Evolutionary conservation across 2,113 vertebrate species (phyloP).

Genomic region (Paedocypris sp.): DNA sequence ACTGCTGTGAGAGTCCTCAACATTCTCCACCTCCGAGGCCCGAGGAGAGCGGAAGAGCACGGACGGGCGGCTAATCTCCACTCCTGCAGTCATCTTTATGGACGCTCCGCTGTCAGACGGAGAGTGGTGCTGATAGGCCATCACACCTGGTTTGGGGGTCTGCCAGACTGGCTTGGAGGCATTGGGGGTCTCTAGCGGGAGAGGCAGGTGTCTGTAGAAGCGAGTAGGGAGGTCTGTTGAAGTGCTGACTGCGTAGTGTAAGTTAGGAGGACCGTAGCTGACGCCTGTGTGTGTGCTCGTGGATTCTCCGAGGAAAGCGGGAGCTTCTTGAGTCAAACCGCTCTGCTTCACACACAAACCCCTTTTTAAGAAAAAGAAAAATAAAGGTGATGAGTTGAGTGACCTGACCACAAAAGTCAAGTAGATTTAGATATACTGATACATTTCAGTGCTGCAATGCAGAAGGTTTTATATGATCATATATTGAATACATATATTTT

Average conservation of each 20-base stretch:
- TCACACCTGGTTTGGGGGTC: slow-evolving; percentile 53
- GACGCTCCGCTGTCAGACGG: slow-evolving; percentile 54
- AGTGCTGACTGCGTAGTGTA: slow-evolving; percentile 76
- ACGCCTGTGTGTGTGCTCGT: slow-evolving; percentile 41
- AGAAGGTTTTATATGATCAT: too few species aligned
- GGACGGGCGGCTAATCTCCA: slow-evolving; percentile 32
- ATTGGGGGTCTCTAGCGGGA: slow-evolving; percentile 59
- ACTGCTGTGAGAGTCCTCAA: slow-evolving; percentile 55
- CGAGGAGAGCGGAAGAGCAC: slow-evolving; percentile 48
- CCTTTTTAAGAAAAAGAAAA: slow-evolving; percentile 42
- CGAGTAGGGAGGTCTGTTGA: slow-evolving; percentile 69
- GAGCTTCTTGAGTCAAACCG: slow-evolving; percentile 51
- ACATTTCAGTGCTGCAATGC: too few species aligned
- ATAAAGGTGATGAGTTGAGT: neutral
- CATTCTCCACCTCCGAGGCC: slow-evolving; percentile 71
- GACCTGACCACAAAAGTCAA: too few species aligned
- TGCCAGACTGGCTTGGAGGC: slow-evolving; percentile 37
- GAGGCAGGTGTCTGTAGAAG: slow-evolving; percentile 68
- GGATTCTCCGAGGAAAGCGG: neutral
- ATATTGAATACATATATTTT: too few species aligned
- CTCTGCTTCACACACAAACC: slow-evolving; percentile 64
- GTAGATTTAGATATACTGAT: too few species aligned
- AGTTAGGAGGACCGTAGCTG: slow-evolving; percentile 60
- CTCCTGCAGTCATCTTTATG: neutral
- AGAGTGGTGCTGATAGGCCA: slow-evolving; percentile 57